Evolutionary conservation across 1,140 invertebrate genomes (phyloP), one percentile per base, ranked within the genome.

Genomic region (Drosophila ananassae): DNA sequence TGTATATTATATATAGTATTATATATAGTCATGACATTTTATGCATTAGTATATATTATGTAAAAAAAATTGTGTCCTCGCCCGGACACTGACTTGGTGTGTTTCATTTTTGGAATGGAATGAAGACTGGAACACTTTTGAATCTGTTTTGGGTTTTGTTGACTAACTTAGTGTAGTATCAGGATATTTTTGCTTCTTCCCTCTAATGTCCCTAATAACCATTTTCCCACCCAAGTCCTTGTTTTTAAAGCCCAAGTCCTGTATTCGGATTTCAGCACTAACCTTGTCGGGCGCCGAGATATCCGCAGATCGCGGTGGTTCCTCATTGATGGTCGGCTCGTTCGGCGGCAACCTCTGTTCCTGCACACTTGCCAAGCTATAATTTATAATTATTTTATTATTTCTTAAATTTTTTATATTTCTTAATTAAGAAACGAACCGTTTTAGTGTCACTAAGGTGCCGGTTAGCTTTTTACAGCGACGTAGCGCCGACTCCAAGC

Each of bases 391-490:
- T 0, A 37, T 34, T 37, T n/a, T 37, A 12, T 37, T 12, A 0
- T 37, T 37, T 32, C 2, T 32, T 32, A 10, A 10, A 9, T 9
- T 32, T 32, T 9, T 37, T 9, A 6, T 8, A 32, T 6, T 8
- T 32, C 1, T 10, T 17, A 6, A 21, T 21, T 21, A 8, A 21
- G 8, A 9, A 17, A 72, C 68, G 73, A 94, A 99, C 98, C 98
- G 96, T 95, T 99, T 99, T 21, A 99, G 93, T 50, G 98, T 99
- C 46, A 99, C 98, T 71, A 99, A 93, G 39, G 98, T 99, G 63
- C 98, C 97, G 7, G 98, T 99, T 10, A 99, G 93, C 91, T 99
- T 99, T 93, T 99, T 99, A 93, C 98, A 99, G 62, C 98, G 94
- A 79, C 96, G 95, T 54, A 99, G 92, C 44, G 97, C 97, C 73